A percentile compares a stretch with the other conserved stretches of the same genome.
Evolutionary conservation across 2,113 vertebrate genomes (phyloP).

Genomic region (Martes martes): DNA sequence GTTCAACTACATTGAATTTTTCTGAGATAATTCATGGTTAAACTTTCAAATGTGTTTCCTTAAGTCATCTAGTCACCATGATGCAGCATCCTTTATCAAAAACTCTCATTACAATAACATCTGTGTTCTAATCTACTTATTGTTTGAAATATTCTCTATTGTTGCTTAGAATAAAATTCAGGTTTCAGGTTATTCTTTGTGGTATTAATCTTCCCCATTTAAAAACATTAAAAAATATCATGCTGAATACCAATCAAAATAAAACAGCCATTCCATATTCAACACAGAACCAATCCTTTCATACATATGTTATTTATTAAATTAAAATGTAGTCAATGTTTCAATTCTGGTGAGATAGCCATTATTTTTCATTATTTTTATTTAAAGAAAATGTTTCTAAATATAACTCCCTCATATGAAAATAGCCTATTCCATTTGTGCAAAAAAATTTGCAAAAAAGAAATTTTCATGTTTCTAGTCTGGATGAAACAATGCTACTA

Average conservation of each 20-base stretch:
- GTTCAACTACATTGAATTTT: background rate
- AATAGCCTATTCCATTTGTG: background rate
- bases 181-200: background rate
- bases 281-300: background rate
- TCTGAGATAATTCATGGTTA: background rate
- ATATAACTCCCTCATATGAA: background rate
- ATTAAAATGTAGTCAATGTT: background rate
- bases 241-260: background rate
- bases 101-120: background rate
- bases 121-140: background rate
- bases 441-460: background rate
- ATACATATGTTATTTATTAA: background rate
- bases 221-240: conserved; percentile 8
- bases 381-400: background rate
- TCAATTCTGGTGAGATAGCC: background rate
- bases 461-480: background rate
- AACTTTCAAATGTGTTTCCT: background rate
- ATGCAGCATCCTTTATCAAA: background rate
- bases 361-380: background rate
- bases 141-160: background rate
- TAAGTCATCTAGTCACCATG: background rate
- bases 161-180: background rate
- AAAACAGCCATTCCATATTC: background rate
- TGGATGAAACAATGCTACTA: background rate
- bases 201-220: background rate